Base-by-base conservation (phyloP, 1,140 invertebrate genomes). In the Cecropterus lyciades region DNA sequence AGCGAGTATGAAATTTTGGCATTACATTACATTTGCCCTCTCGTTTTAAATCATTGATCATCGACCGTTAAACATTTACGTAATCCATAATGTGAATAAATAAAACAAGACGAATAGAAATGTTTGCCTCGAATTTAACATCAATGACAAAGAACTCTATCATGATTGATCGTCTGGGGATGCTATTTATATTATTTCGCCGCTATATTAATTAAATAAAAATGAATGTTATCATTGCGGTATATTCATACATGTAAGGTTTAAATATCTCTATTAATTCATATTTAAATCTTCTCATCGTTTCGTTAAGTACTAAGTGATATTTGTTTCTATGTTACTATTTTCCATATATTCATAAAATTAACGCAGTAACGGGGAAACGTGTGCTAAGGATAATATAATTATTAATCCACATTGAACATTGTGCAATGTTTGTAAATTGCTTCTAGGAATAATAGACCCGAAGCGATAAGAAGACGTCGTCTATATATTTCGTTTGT, bases 401-500 rank as follows among this genome's bases (percentile, higher is more conserved):
- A n/a, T 33, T 40, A n/a, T 1, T n/a, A 40, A 40, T n/a, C 37
- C 37, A 40, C 37, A 40, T 4, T 40, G 37, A 3, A 30, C 3
- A 30, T 40, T 40, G 37, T 40, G 30, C 37, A 11, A n/a, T 13
- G 2, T 40, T n/a, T n/a, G 37, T 40, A 40, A 40, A n/a, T 40
- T 13, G 10, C 3, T 13, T 40, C 10, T 40, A 8, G 6, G 9
- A 33, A 33, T 33, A 33, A 33, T 33, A 5, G 1, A 3, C 30
- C 10, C 37, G 40, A 43, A 14, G 40, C 40, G 40, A 43, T 43
- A 43, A 43, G 40, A 43, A 43, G 37, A 40, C 37, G 27, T 30
- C 20, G 27, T 30, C 27, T 30, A 30, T 6, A 30, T 30, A 30
- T 30, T 30, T 30, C 27, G 7, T 30, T 37, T 11, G 9, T 37